Conservation (phyloP, 2,797 vertebrate species). For the Hoplostethus mediterraneus region DNA sequence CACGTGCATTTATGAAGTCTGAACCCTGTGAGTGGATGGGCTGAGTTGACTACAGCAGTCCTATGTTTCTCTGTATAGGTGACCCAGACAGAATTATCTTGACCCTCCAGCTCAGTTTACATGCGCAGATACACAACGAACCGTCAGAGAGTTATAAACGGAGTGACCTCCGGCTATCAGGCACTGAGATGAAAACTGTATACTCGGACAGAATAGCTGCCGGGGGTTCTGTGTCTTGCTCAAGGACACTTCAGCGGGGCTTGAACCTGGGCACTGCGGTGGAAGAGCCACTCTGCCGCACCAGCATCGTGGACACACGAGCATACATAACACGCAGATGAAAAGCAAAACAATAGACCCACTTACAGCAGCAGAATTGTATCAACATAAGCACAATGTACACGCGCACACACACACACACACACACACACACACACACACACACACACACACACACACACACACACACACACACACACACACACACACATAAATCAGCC, state of each 20-base stretch:
- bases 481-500: slow-evolving; percentile 33
- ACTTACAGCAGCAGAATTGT: not conserved
- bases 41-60: slow-evolving; percentile 13
- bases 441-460: not conserved
- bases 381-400: no score
- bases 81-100: slow-evolving; percentile 57
- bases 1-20: not conserved
- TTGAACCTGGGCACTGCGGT: no score
- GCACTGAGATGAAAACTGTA: slow-evolving; percentile 10
- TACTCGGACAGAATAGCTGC: not conserved
- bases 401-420: not conserved
- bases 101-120: slow-evolving; percentile 63
- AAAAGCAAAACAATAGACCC: no score
- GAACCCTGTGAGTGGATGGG: slow-evolving; percentile 14
- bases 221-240: not conserved
- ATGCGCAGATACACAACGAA: slow-evolving; percentile 46
- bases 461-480: not conserved
- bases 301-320: not conserved
- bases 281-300: no score
- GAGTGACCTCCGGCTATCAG: slow-evolving; percentile 20
- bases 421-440: not conserved
- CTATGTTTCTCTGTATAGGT: slow-evolving; percentile 32
- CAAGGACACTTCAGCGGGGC: not conserved
- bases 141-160: slow-evolving; percentile 43
- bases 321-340: not conserved